Base-by-base conservation (phyloP, 2,888 invertebrate species). In the Drosophila paranaensis region DNA sequence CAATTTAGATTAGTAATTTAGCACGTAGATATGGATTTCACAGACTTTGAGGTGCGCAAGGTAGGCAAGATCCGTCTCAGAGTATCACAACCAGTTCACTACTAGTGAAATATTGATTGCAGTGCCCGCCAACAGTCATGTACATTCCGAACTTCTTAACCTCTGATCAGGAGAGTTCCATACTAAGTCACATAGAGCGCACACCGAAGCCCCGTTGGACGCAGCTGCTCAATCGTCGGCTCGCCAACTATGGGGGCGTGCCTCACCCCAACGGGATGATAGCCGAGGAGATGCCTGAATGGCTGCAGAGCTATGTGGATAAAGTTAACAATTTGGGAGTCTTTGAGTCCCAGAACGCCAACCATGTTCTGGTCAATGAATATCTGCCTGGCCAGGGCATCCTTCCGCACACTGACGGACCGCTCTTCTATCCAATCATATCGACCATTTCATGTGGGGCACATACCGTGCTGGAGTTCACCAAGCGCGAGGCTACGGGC, bases 201-300 rank as follows among this genome's bases (percentile, higher is more conserved):
- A 95, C 96, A 11, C 99, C 99, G 90, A 97, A 95, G 87, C 98
- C 99, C 10, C 98, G 98, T 93, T 99, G 99, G 99, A 98, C 98
- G 2, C 97, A 97, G 90, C 94, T 99, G 45, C 95, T 96, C 25
- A 96, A 98, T 91, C 94, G 99, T 76, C 95, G 98, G 74, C 94
- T 99, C n/a, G 98, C 99, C 91, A 99, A 99, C 92, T 99, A 99
- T 95, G 99, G 99, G 30, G 99, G 99, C 0, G 94, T 98, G 63
- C 98, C 99, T 0, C 98, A 98, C 91, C 95, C 94, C 16, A 98
- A 97, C 89, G 98, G 98, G 66, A 98, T 99, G 97, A 95, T 99
- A 74, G 95, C 97, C 0, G 98, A 99, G 93, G 94, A 94, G 74
- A 95, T 99, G 79, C 99, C 99, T 1, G 86, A 93, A 91, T 98